A percentile compares a stretch with the other conserved stretches of the same genome.
phyloP scores from a whole-genome alignment of 2,113 vertebrate species.

The Apodemus sylvaticus region DNA sequence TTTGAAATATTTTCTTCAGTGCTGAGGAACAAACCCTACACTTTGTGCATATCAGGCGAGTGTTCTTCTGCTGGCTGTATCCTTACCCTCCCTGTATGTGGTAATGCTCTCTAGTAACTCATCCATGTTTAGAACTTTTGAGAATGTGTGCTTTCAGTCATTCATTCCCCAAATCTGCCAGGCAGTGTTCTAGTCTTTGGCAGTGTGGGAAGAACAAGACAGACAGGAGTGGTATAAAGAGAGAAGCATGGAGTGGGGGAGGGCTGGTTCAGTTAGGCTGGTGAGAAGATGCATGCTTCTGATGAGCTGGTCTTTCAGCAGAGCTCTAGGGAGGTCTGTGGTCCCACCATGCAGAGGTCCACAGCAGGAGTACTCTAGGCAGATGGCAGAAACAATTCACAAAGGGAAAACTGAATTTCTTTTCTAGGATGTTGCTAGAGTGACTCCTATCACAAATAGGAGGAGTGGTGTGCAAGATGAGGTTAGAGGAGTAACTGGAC shows the following conservation, averaged over 20 bases:
- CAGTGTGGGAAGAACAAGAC: background rate
- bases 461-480: background rate
- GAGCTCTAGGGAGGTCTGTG: background rate
- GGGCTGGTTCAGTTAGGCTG: background rate
- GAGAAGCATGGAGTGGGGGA: background rate
- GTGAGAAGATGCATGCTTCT: background rate
- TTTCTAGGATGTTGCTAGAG: conserved; percentile 1
- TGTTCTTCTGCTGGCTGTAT: background rate
- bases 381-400: background rate
- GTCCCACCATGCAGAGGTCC: background rate
- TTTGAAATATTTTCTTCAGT: background rate
- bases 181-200: background rate
- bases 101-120: background rate
- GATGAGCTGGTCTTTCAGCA: background rate
- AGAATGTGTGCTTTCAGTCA: background rate
- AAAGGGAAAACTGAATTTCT: background rate
- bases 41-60: background rate
- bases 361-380: background rate
- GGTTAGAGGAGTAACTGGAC: background rate
- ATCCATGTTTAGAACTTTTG: background rate
- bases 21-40: background rate
- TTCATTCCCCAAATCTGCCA: background rate
- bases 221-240: background rate
- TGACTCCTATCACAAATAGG: background rate
- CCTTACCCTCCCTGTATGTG: background rate